Evolutionary conservation across 1,140 invertebrate genomes (phyloP).

Genomic region (Heterodera carotae): DNA sequence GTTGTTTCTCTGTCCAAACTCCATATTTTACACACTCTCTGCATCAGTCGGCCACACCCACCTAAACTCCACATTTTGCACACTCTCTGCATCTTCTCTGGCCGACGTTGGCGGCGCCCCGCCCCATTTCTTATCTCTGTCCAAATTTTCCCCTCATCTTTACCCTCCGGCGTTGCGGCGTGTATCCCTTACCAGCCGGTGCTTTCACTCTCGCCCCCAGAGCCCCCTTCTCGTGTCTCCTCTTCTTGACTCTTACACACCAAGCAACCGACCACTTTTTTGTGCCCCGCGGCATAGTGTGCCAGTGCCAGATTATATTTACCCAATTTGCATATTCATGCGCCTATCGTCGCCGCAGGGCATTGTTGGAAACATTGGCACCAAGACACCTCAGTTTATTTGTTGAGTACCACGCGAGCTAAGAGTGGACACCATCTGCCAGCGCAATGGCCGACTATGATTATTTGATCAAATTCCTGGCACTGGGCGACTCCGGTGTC

Average conservation of each 20-base stretch:
- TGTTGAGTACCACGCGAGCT: background rate
- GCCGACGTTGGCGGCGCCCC: no score
- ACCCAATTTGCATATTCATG: background rate
- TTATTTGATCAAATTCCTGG: slow-evolving; percentile 85
- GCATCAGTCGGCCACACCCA: no score
- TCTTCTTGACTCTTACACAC: background rate
- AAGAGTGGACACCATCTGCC: background rate
- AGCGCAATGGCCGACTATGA: slow-evolving; percentile 75
- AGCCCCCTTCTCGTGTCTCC: no score
- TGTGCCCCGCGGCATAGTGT: background rate
- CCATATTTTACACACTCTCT: background rate
- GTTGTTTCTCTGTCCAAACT: no score
- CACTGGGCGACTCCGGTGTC: slow-evolving; percentile 87
- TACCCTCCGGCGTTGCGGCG: background rate
- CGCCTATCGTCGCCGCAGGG: background rate
- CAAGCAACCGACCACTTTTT: background rate
- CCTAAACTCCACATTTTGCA: background rate
- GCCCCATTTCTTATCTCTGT: background rate
- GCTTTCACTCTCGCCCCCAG: no score
- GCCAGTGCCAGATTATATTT: no score
- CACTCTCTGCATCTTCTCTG: background rate
- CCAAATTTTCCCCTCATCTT: background rate
- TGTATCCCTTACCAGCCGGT: background rate
- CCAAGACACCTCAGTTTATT: no score
- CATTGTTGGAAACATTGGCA: background rate